Conservation (phyloP, 2,113 vertebrate genomes). For the Talpa occidentalis region DNA sequence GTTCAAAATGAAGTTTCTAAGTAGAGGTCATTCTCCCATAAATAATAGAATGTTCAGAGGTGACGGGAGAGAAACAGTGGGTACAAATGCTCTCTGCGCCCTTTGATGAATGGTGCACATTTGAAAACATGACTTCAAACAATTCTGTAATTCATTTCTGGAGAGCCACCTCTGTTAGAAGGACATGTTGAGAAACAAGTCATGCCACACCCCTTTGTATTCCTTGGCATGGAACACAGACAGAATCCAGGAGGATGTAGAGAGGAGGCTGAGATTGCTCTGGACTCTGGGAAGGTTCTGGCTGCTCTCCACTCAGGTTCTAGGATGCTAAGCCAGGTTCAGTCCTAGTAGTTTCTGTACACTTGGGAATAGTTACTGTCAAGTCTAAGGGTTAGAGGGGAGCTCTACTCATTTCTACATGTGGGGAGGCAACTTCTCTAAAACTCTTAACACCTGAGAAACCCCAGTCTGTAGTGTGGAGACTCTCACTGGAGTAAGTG, state of each 20-base stretch:
- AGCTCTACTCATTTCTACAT: neutral
- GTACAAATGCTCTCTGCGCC: neutral
- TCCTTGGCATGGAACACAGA: neutral
- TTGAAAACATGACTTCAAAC: neutral
- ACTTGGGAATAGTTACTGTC: neutral
- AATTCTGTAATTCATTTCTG: neutral
- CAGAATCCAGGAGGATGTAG: neutral
- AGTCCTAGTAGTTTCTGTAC: neutral
- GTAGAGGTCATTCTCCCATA: fast-evolving
- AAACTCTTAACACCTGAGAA: neutral
- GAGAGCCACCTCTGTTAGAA: neutral
- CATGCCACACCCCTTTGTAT: neutral
- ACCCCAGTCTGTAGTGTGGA: neutral
- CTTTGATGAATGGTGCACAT: neutral
- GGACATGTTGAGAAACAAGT: neutral
- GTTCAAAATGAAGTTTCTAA: neutral
- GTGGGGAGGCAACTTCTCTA: neutral
- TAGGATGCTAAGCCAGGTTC: neutral
- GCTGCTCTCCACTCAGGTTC: neutral
- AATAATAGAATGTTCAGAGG: neutral
- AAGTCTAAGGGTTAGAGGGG: neutral
- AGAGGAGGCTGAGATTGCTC: neutral
- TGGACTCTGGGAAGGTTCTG: neutral
- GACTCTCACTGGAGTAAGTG: neutral
- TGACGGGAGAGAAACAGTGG: neutral